Evolutionary conservation across 64 coral and sea anemone genomes (phyloP).

Genomic region (Platygyra sinensis): DNA sequence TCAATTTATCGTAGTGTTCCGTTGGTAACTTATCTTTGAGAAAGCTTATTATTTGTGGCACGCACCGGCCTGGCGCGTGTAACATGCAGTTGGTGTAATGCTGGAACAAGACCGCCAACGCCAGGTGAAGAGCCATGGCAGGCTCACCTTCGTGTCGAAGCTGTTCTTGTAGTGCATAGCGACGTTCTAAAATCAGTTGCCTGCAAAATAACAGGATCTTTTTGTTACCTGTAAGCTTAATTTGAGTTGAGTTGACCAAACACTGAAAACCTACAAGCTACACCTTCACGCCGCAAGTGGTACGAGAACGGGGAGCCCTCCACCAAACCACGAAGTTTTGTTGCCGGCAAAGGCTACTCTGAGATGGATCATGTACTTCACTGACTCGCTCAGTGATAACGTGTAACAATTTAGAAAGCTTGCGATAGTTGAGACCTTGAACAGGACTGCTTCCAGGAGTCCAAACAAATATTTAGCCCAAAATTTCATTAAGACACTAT

Average conservation of each 20-base stretch:
- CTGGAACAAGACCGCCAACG: conserved; percentile 85
- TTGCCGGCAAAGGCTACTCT: no score
- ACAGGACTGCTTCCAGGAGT: no score
- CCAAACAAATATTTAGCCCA: no score
- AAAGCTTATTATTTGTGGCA: conserved; percentile 88
- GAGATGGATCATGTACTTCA: no score
- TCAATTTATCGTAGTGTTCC: conserved; percentile 76
- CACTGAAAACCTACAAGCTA: no score
- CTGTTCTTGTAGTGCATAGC: conserved; percentile 86
- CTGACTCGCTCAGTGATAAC: no score
- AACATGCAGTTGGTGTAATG: conserved; percentile 85
- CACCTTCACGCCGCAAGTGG: no score
- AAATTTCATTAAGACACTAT: no score
- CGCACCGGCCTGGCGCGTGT: conserved; percentile 90
- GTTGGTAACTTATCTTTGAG: conserved; percentile 61
- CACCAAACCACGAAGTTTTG: no score
- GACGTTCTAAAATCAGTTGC: conserved; percentile 78
- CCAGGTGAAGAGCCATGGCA: conserved; percentile 92
- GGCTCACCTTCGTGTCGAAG: conserved; percentile 96
- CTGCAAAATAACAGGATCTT: conserved; percentile 7
- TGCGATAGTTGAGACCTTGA: no score
- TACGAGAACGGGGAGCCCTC: no score
- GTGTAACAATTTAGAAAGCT: background rate
- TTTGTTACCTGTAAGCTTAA: background rate
- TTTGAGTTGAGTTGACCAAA: background rate